These are phyloP conservation scores for Rhagonycha lutea DNA, from an alignment of 2,888 invertebrate genomes.

Conservation along the genomic window DNA sequence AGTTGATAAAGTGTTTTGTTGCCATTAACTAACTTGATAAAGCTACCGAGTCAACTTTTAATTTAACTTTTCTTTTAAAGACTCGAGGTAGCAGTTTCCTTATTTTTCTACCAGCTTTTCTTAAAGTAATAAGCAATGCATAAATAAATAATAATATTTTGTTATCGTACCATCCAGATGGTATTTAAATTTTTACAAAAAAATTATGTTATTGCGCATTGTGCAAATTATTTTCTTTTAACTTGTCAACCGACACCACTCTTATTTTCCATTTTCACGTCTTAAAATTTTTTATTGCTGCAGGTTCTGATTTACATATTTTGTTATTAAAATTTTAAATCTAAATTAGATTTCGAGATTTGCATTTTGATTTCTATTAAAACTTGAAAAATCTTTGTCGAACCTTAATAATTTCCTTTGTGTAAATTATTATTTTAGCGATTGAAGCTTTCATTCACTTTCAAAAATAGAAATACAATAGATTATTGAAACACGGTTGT, in stretches of 20 bases:
- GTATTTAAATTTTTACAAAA: not conserved
- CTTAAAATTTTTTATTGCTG: not conserved
- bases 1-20: conserved; percentile 2
- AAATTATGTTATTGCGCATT: not conserved
- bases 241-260: not conserved
- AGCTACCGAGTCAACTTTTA: conserved; percentile 2
- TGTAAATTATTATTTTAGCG: not conserved
- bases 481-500: not conserved
- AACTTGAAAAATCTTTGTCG: not conserved
- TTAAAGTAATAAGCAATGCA: not conserved
- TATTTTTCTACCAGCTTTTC: not conserved
- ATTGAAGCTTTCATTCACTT: not conserved
- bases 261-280: not conserved
- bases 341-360: not conserved
- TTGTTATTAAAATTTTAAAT: not conserved
- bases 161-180: not conserved
- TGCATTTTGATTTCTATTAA: not conserved
- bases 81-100: not conserved
- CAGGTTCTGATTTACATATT: not conserved
- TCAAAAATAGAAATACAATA: not conserved
- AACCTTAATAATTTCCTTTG: not conserved
- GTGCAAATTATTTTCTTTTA: not conserved
- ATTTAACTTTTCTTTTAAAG: conserved; percentile 5
- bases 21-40: conserved; percentile 4
- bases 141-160: conserved; percentile 2